Evolutionary conservation across 2,888 invertebrate species (phyloP).

Genomic region (Philaethria dido): DNA sequence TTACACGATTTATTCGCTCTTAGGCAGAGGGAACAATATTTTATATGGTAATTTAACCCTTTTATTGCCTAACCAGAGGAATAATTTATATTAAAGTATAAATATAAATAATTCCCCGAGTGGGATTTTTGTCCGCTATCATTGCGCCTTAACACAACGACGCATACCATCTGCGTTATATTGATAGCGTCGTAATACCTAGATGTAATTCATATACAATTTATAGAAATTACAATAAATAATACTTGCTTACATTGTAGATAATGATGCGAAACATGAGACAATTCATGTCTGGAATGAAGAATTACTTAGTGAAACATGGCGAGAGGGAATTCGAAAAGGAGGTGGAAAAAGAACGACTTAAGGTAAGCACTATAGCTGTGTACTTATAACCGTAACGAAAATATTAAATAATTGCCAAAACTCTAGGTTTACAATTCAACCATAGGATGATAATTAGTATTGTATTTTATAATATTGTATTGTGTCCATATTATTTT

Average conservation of each 20-base stretch:
- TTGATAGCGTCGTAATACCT: background rate
- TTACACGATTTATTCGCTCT: too few species aligned
- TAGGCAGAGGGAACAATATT: too few species aligned
- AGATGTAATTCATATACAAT: conserved; percentile 1
- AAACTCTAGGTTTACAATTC: too few species aligned
- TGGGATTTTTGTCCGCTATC: background rate
- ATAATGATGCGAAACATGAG: conserved; percentile 95
- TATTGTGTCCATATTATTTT: too few species aligned
- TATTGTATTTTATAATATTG: too few species aligned
- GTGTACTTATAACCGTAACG: too few species aligned
- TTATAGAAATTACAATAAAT: background rate
- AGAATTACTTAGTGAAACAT: conserved; percentile 98
- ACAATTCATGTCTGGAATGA: conserved; percentile 99
- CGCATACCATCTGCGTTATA: background rate
- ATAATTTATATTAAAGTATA: too few species aligned
- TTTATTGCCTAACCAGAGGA: too few species aligned
- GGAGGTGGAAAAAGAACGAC: conserved; percentile 93
- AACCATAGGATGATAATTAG: too few species aligned
- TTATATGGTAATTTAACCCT: too few species aligned
- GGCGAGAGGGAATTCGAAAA: conserved; percentile 96
- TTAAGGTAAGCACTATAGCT: conserved; percentile 85
- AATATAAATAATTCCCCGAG: background rate
- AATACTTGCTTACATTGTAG: conserved; percentile 53
- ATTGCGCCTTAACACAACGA: too few species aligned
- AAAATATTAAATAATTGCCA: too few species aligned